Evolutionary conservation across 2,797 vertebrate species (phyloP).

Genomic region (Malacoraja senta): DNA sequence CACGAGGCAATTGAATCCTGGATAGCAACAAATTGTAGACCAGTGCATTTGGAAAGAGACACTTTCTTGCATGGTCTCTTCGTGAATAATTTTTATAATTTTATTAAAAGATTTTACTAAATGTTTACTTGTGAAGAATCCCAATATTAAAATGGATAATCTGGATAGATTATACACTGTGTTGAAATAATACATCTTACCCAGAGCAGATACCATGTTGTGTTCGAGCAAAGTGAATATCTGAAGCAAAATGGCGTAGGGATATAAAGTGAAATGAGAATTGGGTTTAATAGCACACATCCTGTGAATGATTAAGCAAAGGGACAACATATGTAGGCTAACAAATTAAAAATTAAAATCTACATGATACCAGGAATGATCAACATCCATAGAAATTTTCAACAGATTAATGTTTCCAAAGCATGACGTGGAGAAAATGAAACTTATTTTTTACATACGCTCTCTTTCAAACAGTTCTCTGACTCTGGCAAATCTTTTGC

Average conservation of each 20-base stretch:
- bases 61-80: neutral
- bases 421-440: neutral
- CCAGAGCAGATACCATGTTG: neutral
- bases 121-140: neutral
- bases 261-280: neutral
- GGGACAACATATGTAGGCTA: neutral
- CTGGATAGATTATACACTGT: neutral
- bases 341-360: neutral
- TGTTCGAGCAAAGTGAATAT: neutral
- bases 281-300: neutral
- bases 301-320: neutral
- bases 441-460: constrained; percentile 61
- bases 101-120: neutral
- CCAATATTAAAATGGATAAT: neutral
- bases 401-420: neutral
- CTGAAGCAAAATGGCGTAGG: too few species aligned
- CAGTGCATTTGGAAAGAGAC: neutral
- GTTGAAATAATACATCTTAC: neutral
- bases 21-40: neutral
- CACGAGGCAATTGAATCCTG: neutral
- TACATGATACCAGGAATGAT: neutral
- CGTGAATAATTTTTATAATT: neutral
- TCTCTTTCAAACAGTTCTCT: constrained; percentile 92
- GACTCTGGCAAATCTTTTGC: constrained; percentile 88
- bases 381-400: neutral